A percentile compares a stretch with the other conserved stretches of the same genome.
Evolutionary conservation across 2,888 invertebrate genomes (phyloP).

Genomic region (Antheraea assamensis): DNA sequence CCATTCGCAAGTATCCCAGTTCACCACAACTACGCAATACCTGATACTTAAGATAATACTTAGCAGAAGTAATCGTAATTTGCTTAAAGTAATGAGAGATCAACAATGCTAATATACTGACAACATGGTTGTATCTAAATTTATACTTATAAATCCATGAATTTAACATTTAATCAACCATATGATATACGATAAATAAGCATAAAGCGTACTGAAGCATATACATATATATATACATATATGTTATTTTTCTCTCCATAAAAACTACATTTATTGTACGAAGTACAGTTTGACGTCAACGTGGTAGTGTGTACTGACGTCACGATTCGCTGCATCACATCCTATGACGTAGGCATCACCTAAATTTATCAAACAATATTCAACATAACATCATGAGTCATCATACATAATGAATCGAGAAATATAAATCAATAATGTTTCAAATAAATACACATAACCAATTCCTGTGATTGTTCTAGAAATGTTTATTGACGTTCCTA

Average conservation of each 20-base stretch:
- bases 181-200: neutral
- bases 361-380: neutral
- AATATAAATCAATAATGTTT: neutral
- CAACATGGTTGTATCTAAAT: neutral
- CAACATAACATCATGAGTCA: neutral
- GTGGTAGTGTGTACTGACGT: neutral
- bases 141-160: neutral
- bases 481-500: neutral
- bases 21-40: neutral
- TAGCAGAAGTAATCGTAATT: neutral
- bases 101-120: neutral
- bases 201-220: neutral
- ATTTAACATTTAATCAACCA: neutral
- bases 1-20: neutral
- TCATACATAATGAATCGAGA: neutral
- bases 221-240: too few relatives aligned
- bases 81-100: neutral
- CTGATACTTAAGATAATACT: neutral
- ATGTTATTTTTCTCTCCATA: neutral
- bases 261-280: neutral
- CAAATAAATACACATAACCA: neutral
- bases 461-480: neutral
- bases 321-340: neutral
- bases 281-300: too few relatives aligned
- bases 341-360: neutral